phyloP scores from a whole-genome alignment of 2,113 vertebrate species.

The Cebus imitator region DNA sequence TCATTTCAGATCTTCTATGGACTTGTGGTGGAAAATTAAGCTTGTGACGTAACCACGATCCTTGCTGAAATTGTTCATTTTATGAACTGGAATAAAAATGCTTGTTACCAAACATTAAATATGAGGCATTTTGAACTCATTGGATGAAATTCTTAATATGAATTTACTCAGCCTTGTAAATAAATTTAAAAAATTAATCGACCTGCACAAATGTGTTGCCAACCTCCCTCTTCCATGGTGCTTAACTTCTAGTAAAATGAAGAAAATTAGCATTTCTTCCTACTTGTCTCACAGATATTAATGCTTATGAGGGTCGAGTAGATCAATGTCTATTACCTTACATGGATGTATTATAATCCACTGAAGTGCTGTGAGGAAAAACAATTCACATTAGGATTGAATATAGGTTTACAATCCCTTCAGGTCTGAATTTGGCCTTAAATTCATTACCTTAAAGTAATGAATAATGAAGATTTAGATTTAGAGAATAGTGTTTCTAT shows the following conservation, averaged over 20 bases:
- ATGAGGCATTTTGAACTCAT: slow-evolving; percentile 55
- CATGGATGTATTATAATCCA: neutral
- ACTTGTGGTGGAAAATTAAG: slow-evolving; percentile 38
- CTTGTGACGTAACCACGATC: neutral
- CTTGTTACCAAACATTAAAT: slow-evolving; percentile 67
- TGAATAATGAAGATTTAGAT: neutral
- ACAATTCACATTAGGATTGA: neutral
- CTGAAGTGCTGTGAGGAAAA: neutral
- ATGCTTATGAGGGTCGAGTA: neutral
- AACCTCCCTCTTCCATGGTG: slow-evolving; percentile 28
- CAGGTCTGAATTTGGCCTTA: neutral
- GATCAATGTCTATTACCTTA: neutral
- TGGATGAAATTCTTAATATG: slow-evolving; percentile 63
- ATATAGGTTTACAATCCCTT: neutral
- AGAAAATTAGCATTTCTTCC: slow-evolving; percentile 48
- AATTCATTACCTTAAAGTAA: slow-evolving; percentile 1
- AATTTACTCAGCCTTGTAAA: slow-evolving; percentile 73
- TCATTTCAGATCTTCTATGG: neutral
- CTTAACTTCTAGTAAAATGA: slow-evolving; percentile 46
- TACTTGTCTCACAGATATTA: neutral
- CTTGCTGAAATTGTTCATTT: slow-evolving; percentile 59
- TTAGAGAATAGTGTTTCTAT: neutral
- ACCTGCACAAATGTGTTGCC: slow-evolving; percentile 66
- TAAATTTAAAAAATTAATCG: slow-evolving; percentile 71
- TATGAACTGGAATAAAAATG: slow-evolving; percentile 64